Base-by-base conservation (phyloP, 2,888 invertebrate genomes). In the Stenodera caucasica region DNA sequence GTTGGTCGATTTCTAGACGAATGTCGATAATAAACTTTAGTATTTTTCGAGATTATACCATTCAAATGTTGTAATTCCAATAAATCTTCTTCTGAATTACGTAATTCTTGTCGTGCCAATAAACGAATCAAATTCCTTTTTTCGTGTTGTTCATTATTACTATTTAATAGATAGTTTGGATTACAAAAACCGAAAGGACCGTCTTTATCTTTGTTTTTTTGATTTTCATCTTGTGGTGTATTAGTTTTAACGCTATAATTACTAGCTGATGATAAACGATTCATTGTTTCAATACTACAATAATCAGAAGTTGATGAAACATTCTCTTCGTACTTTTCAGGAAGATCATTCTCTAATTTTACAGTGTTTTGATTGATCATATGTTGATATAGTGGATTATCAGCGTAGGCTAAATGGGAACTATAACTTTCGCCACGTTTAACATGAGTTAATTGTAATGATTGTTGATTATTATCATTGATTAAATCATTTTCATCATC, bases 291-390 rank as follows among this genome's bases (percentile, higher is more conserved):
- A 53, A 90, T 88, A 73, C 90, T 90, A 56, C 89, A 90, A 77
- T 90, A 91, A 74, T 90, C 90, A 4, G 90, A 90, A 0, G 90
- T 90, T 0, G 88, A 88, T 0, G 88, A 88, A 63, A 84, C 74
- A 62, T 85, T 85, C 56, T 81, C 82, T 61, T 85, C 85, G 1
- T 78, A 79, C 26, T 74, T 77, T 67, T 87, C 86, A 60, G 86
- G 85, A 50, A 84, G 81, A 18, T 82, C 82, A 63, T 80, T 78
- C 9, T 84, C 84, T 70, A 87, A 86, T 58, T 86, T 80, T 2
- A 86, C 86, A 4, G 86, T 86, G 2, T 85, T 86, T 0, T 82
- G 84, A 59, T 82, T 83, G 3, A 86, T 82, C 64, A 85, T 81
- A 53, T 84, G 83, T 66, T 85, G 84, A 72, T 85, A 85, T 1